phyloP scores from a whole-genome alignment of 1,140 invertebrate genomes.

The Aricia agestis region DNA sequence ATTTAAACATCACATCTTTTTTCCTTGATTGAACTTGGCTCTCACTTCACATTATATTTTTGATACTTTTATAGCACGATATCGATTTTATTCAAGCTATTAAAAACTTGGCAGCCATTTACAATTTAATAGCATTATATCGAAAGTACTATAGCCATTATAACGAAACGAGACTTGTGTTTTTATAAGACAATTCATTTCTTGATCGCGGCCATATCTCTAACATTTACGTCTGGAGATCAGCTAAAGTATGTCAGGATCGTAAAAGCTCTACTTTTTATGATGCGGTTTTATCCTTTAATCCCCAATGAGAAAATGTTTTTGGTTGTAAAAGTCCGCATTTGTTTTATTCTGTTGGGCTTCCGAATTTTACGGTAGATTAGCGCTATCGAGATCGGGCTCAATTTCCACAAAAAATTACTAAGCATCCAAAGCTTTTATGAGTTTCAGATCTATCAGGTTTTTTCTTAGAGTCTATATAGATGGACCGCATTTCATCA shows the following conservation, averaged over 20 bases:
- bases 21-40: no score
- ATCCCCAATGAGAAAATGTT: slow-evolving; percentile 1
- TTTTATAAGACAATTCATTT: not conserved
- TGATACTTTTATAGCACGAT: no score
- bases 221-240: not conserved
- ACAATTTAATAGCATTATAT: not conserved
- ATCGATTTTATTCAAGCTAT: no score
- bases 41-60: no score
- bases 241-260: not conserved
- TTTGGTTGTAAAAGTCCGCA: not conserved
- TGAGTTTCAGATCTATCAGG: no score
- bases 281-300: not conserved
- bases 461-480: no score
- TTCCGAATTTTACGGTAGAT: not conserved
- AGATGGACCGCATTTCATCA: no score
- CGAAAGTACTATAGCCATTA: not conserved
- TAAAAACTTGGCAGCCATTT: no score
- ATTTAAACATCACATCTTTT: no score
- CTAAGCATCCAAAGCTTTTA: no score
- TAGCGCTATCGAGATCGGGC: not conserved
- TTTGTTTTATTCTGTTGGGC: not conserved
- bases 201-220: not conserved
- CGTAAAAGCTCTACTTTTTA: not conserved
- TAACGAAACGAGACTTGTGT: not conserved
- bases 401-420: not conserved